Percentiles rank a stretch among this genome's conserved stretches.
Conservation (phyloP, 2,888 invertebrate genomes). For the Eudasyphora cyanicolor region DNA sequence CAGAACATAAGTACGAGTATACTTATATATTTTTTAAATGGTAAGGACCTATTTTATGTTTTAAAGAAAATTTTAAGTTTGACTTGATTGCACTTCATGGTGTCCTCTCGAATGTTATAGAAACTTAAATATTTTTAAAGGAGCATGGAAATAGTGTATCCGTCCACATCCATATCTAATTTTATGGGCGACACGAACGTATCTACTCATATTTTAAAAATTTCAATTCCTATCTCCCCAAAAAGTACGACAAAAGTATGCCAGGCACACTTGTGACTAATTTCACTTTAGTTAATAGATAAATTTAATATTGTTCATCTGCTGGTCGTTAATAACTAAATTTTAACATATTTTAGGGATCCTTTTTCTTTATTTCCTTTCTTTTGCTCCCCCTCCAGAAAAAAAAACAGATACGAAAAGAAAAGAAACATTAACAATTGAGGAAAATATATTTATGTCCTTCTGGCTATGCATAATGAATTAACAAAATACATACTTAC, state of each 20-base stretch:
- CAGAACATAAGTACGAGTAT: no score
- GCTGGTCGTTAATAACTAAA: slow-evolving; percentile 32
- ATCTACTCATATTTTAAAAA: neutral
- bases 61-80: no score
- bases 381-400: neutral
- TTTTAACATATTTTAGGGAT: slow-evolving; percentile 15
- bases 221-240: slow-evolving; percentile 35
- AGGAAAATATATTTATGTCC: no score
- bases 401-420: neutral
- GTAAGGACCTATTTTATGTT: no score
- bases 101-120: no score
- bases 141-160: no score
- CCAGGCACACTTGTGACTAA: slow-evolving; percentile 46
- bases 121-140: no score
- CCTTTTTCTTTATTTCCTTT: neutral
- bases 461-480: slow-evolving; percentile 50
- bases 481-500: slow-evolving; percentile 47
- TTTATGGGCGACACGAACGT: neutral
- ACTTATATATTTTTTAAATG: no score
- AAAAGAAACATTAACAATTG: no score
- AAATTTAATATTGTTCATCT: slow-evolving; percentile 36
- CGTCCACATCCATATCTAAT: neutral
- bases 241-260: slow-evolving; percentile 61
- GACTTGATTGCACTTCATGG: no score
- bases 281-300: slow-evolving; percentile 17